Base-by-base conservation (phyloP, 2,888 invertebrate genomes). In the Acleris emargana region DNA sequence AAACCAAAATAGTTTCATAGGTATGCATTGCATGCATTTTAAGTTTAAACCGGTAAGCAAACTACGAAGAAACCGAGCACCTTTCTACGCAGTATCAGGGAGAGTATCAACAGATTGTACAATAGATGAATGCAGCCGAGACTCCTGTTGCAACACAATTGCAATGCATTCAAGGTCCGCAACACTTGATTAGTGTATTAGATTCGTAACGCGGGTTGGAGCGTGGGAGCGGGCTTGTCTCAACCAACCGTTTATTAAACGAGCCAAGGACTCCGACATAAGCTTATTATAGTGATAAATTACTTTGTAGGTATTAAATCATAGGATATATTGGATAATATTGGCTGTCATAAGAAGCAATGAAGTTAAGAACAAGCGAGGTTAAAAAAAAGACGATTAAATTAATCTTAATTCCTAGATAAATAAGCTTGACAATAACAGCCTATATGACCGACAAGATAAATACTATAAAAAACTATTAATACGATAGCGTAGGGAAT, bases 211-310 rank as follows among this genome's bases (percentile, higher is more conserved):
- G 79, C 78, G 67, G 75, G 77, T 73, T 76, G 73, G 73, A 81
- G 83, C 84, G 89, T 89, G 88, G 89, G 89, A 88, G 74, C 70
- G 67, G 81, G 79, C 81, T 82, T 87, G 83, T 84, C 79, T 72
- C 73, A 73, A 78, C 75, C 77, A 79, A 77, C 79, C 70, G 77
- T 81, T 77, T 78, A 81, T 79, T 79, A 79, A 70, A 67, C 71
- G 76, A 83, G 82, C 82, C 87, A 88, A 86, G 87, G 87, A 83
- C 76, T 69, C 53, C 22, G 17, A 17, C 32, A 25, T 13, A 7
- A 32, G 32, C 58, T 17, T 18, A 49, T 58, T 13, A 58, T 58
- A 28, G n/a, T 49, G 28, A 51, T 51, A 51, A 20, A 57, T 50
- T 49, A 57, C 25, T 45, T 32, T 43, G 7, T n/a, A n/a, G n/a